Percentiles rank a stretch among this genome's conserved stretches.
Conservation (phyloP, 2,888 invertebrate genomes). For the Phanerotoma sp. region DNA sequence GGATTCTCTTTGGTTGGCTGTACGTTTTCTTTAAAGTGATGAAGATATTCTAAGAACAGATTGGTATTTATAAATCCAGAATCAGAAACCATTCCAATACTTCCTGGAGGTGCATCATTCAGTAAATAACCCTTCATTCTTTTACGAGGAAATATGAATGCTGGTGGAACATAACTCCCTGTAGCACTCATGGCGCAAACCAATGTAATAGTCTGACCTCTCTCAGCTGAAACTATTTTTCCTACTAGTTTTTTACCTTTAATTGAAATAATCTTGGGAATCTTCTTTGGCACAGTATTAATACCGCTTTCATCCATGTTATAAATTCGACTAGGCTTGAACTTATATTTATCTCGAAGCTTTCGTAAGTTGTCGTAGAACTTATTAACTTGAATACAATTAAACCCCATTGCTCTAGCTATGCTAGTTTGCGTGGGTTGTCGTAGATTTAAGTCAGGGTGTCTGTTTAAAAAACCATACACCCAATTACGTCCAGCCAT, state of each 20-base stretch:
- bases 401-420: not conserved
- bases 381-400: slow-evolving; percentile 25
- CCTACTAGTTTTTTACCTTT: no score
- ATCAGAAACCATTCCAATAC: slow-evolving; percentile 42
- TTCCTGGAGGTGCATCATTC: slow-evolving; percentile 52
- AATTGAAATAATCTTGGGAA: no score
- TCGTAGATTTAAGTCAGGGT: slow-evolving; percentile 26
- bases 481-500: slow-evolving; percentile 42
- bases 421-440: slow-evolving; percentile 22
- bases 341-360: slow-evolving; percentile 12
- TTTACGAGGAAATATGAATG: slow-evolving; percentile 57
- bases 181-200: slow-evolving; percentile 55
- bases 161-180: slow-evolving; percentile 54
- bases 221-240: no score
- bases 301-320: slow-evolving; percentile 31
- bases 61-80: slow-evolving; percentile 1
- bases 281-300: slow-evolving; percentile 32
- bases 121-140: slow-evolving; percentile 51
- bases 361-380: slow-evolving; percentile 28
- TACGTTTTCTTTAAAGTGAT: slow-evolving; percentile 42
- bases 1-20: no score
- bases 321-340: slow-evolving; percentile 20
- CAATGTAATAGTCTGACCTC: no score
- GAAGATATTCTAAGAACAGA: slow-evolving; percentile 26
- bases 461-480: slow-evolving; percentile 37